Base-by-base conservation (phyloP, 2,113 vertebrate species). In the Psammodynastes pulverulentus region DNA sequence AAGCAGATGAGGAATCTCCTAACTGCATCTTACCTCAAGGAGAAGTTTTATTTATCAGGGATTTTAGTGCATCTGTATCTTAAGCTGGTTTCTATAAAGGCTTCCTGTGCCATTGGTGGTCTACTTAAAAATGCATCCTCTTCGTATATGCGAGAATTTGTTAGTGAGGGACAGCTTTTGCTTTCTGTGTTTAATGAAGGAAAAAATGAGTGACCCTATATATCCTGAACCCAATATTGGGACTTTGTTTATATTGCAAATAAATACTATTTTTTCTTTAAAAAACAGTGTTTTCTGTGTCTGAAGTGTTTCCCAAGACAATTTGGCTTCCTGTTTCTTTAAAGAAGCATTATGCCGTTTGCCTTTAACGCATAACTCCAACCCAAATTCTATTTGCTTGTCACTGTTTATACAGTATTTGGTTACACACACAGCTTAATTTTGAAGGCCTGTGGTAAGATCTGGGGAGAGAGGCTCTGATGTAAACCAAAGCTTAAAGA, bases 251-350 rank as follows among this genome's bases (percentile, higher is more conserved):
- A 98, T 99, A 99, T 99, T 97, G 97, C 98, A 98, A 99, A 99
- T 99, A 99, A 99, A 99, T 98, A 98, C 98, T 99, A 99, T 99
- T 99, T 99, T 99, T 99, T 99, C 98, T 98, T 98, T 99, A 99
- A 96, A 96, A 94, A 97, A 89, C 91, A 79, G 96, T 95, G 93
- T 96, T 93, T 93, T 95, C 93, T 96, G 92, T 95, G 86, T 97
- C 95, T 94, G 49, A 56, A 92, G 97, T 91, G 79, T 91, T 95
- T 95, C 94, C 93, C 92, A 95, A 92, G 94, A 23, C 39, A 49
- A 52, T 43, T 26, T 86, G 23, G 52, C 51, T 53, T 67, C 93
- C 49, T 52, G 21, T 88, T 49, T 96, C 86, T 86, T 91, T 5
- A 94, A 93, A 91, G 94, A 10, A 92, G 91, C 0, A 0, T 48